Percentiles rank a stretch among this genome's conserved stretches.
Evolutionary conservation across 2,797 vertebrate species (phyloP).

Genomic region (Tamandua tetradactyla): DNA sequence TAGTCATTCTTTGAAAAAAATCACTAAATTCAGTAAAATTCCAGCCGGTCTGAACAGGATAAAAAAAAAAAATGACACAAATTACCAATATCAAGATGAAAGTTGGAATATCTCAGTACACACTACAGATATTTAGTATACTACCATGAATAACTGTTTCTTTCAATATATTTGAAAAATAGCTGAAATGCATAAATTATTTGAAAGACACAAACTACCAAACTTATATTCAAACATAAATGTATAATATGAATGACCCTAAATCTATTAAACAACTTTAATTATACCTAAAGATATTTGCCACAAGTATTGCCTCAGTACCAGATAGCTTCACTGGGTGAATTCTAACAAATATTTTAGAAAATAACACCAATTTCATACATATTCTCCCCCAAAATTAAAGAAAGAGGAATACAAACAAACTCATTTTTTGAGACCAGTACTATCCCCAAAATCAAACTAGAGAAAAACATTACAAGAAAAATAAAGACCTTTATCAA

Average conservation of each 20-base stretch:
- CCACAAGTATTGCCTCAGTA: background rate
- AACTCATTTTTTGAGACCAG: background rate
- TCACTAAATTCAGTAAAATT: background rate
- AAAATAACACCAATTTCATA: background rate
- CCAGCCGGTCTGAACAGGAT: background rate
- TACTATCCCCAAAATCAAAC: background rate
- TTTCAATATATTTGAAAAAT: background rate
- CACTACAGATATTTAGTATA: background rate
- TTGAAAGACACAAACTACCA: background rate
- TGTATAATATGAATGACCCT: background rate
- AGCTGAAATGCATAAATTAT: background rate
- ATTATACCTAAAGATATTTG: background rate
- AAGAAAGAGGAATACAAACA: background rate
- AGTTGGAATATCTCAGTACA: background rate
- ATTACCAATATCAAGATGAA: background rate
- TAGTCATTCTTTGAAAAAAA: background rate
- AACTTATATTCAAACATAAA: background rate
- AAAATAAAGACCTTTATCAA: no score
- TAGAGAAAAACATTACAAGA: no score
- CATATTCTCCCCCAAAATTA: background rate
- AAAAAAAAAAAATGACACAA: background rate
- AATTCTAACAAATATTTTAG: background rate
- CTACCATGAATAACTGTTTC: background rate
- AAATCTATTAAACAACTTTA: background rate
- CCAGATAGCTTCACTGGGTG: background rate